Evolutionary conservation across 2,888 invertebrate genomes (phyloP).

Genomic region (Dryadula phaetusa): DNA sequence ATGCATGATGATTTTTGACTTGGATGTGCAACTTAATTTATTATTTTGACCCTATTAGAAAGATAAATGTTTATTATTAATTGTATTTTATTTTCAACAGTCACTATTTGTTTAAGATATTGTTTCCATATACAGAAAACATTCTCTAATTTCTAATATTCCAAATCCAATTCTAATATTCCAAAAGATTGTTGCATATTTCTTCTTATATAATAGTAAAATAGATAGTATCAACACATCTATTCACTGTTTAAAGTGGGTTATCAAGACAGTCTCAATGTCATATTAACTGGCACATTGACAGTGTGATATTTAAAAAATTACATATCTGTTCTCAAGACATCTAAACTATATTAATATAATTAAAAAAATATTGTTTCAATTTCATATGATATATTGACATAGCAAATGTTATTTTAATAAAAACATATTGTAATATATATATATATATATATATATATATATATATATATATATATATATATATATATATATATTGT

Average conservation of each 20-base stretch:
- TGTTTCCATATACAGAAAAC: background rate
- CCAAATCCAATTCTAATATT: no score
- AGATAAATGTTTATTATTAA: background rate
- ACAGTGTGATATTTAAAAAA: constrained; percentile 37
- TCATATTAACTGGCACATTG: constrained; percentile 53
- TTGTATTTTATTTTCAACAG: background rate
- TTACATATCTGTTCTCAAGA: background rate
- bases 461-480: no score
- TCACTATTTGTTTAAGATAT: background rate
- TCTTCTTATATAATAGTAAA: background rate
- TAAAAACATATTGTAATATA: background rate
- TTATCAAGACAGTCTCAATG: constrained; percentile 53
- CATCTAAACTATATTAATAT: background rate
- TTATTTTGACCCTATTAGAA: constrained; percentile 10
- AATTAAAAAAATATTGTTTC: background rate
- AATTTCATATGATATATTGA: background rate
- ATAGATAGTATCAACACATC: background rate
- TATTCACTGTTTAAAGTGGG: constrained; percentile 52
- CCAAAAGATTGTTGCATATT: no score
- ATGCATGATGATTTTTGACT: constrained; percentile 85
- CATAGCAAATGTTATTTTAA: constrained; percentile 1
- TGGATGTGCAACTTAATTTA: background rate
- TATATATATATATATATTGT: no score
- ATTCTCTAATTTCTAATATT: background rate
- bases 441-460: background rate